Evolutionary conservation across 2,113 vertebrate species (phyloP), one percentile per base, ranked within the genome.

Genomic region (Plecturocebus donacophilus): DNA sequence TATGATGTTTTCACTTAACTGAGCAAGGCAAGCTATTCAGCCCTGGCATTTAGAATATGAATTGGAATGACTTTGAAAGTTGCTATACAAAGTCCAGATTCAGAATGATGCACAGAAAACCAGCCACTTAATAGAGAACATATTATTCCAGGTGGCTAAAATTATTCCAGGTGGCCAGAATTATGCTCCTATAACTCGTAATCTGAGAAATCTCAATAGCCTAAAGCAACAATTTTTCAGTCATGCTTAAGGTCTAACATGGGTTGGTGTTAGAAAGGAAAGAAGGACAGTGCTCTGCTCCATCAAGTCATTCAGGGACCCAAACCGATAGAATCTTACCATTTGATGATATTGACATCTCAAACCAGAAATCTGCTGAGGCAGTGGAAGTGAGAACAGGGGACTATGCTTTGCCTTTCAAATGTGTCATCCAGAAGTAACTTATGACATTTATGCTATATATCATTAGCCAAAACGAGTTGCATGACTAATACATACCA

Each of bases 31-130:
- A 30, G 56, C 32, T 68, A 8, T 79, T 56, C 82, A 52, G 17
- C 38, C 56, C 91, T 79, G 76, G 25, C 32, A 91, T 94, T 96
- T 90, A 58, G 56, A 92, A 94, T 71, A 54, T 13, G 10, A 11
- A 80, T 85, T 89, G 0, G 80, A 90, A 97, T 83, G 58, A 56
- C 71, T 87, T 58, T 45, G 47, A 79, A 89, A 91, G 17, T 84
- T 90, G 77, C 30, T n/a, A 52, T 76, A 77, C 21, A 73, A 84
- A 87, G 38, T 90, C 35, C 23, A 77, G 9, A 64, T 49, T 87
- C 76, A 77, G 14, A 87, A 25, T 19, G n/a, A 27, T 30, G 38
- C 13, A 16, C 12, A 30, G 14, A 80, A 54, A 86, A 38, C 4
- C 35, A 58, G 27, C 9, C 52, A 25, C 61, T 88, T 42, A 30